Evolutionary conservation across 2,797 vertebrate species (phyloP).

Genomic region (Champsocephalus gunnari): DNA sequence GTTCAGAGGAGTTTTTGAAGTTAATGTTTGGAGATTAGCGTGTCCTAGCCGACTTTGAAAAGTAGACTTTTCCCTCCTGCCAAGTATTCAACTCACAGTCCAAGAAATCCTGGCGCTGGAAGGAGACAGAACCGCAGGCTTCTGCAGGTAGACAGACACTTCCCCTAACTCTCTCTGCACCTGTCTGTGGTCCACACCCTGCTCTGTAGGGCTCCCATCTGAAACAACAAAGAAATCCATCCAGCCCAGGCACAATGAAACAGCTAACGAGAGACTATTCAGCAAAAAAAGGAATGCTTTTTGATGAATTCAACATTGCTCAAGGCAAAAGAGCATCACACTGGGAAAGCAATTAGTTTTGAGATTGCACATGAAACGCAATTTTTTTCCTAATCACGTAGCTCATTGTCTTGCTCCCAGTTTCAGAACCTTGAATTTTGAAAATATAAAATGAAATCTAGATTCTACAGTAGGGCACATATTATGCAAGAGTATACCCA

Average conservation of each 20-base stretch:
- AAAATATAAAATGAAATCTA: slow-evolving; percentile 33
- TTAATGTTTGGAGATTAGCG: slow-evolving; percentile 55
- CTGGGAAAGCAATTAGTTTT: slow-evolving; percentile 71
- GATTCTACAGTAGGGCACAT: background rate
- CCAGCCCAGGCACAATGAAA: slow-evolving; percentile 1
- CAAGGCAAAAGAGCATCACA: slow-evolving; percentile 56
- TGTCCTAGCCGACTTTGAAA: slow-evolving; percentile 53
- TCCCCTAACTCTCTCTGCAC: slow-evolving; percentile 89
- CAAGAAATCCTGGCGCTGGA: slow-evolving; percentile 90
- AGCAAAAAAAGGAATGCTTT: slow-evolving; percentile 34
- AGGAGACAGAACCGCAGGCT: slow-evolving; percentile 87
- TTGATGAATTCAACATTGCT: slow-evolving; percentile 64
- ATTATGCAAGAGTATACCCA: background rate
- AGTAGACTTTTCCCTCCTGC: slow-evolving; percentile 29
- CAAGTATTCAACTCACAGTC: slow-evolving; percentile 88
- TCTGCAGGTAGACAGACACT: slow-evolving; percentile 89
- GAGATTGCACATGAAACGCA: slow-evolving; percentile 48
- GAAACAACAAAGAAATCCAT: slow-evolving; percentile 37
- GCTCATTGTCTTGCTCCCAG: slow-evolving; percentile 50
- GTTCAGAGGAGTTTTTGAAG: slow-evolving; percentile 43
- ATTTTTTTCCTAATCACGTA: slow-evolving; percentile 37
- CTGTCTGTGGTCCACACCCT: slow-evolving; percentile 87
- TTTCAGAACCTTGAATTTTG: slow-evolving; percentile 31
- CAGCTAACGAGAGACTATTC: slow-evolving; percentile 33
- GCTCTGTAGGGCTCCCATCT: slow-evolving; percentile 86